Base-by-base conservation (phyloP, 2,797 vertebrate genomes). In the Danio kyathit region DNA sequence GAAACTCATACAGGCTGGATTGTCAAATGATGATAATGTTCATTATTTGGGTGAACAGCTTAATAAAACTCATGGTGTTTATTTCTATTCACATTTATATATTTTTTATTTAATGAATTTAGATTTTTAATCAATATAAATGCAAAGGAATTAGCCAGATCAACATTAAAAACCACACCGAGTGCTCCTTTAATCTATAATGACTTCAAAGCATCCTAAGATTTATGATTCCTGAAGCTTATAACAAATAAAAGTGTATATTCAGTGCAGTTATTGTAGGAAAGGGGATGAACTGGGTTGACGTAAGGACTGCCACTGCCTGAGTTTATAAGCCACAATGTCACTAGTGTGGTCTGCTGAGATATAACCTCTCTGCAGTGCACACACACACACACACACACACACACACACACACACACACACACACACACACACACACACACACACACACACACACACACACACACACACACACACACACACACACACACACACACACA, bases 251-350 rank as follows among this genome's bases (percentile, higher is more conserved):
- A 66, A 56, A 29, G n/a, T n/a, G n/a, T n/a, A n/a, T n/a, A n/a
- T n/a, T n/a, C n/a, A 44, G 40, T 21, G 38, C 38, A 21, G 44
- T 61, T 61, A 40, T 7, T 43, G 52, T 41, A 29, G 51, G 38
- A 38, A 59, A 11, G 43, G 44, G 44, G 16, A 74, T 74, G 44
- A 61, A 74, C 21, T 40, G 21, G 10, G 57, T 17, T 74, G 57
- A 49, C 0, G 21, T 49, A 61, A 8, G 16, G 43, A 61, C 40
- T 43, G 17, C 14, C 11, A 44, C 64, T 67, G 21, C 54, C 21
- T 49, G 44, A 40, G 10, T 70, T 78, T 41, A 38, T 48, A 67
- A 57, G 38, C 19, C 40, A 67, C 52, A 77, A 49, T 48, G 52
- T 57, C 64, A 60, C 54, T 10, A 40, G 43, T 49, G 44, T 60